phyloP scores from a whole-genome alignment of 2,888 invertebrate genomes.

The Himalopsyche anomala region DNA sequence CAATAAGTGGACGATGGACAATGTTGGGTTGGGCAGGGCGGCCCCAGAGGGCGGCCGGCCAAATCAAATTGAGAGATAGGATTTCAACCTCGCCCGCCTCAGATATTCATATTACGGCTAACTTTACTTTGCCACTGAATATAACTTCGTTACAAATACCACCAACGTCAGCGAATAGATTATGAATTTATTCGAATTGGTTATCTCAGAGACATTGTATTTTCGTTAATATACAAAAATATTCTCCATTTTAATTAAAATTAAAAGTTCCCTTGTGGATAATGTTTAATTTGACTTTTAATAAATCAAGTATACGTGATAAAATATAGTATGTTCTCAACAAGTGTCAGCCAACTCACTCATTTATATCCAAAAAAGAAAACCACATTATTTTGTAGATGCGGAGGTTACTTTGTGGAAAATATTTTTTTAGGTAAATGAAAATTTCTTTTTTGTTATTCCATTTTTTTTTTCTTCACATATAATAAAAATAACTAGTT shows the following conservation, averaged over 20 bases:
- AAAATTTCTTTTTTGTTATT: no score
- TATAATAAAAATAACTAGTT: no score
- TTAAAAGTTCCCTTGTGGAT: no score
- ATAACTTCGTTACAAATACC: constrained; percentile 63
- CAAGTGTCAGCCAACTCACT: no score
- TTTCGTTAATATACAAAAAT: neutral
- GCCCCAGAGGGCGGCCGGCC: constrained; percentile 60
- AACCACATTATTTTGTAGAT: no score
- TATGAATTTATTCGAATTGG: constrained; percentile 55
- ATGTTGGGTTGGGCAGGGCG: constrained; percentile 24
- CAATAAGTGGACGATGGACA: constrained; percentile 22
- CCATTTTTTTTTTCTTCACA: no score
- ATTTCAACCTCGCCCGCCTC: constrained; percentile 64
- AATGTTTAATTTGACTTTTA: no score
- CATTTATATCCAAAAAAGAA: no score
- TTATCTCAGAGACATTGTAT: neutral
- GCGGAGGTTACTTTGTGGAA: no score
- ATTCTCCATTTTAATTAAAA: neutral
- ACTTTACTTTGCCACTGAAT: constrained; percentile 56
- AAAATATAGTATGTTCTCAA: no score
- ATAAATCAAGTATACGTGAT: no score
- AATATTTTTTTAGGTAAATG: no score
- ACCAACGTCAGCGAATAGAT: constrained; percentile 51
- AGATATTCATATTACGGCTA: constrained; percentile 65
- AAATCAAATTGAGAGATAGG: constrained; percentile 66